Evolutionary conservation across 2,888 invertebrate genomes (phyloP).

Genomic region (Nemapogon koenigi): DNA sequence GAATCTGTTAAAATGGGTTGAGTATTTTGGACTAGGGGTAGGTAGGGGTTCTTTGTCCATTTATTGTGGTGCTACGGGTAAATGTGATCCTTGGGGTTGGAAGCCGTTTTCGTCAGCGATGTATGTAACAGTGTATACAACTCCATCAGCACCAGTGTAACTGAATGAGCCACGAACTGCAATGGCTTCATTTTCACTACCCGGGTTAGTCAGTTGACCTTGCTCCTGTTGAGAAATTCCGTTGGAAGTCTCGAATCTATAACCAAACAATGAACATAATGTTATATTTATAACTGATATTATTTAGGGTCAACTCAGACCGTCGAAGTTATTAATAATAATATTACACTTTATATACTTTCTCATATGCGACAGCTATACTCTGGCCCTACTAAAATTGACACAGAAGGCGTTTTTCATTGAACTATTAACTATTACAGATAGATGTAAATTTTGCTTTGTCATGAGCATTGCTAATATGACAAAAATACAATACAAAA

Average conservation of each 20-base stretch:
- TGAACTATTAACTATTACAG: too few species aligned
- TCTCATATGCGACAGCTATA: too few species aligned
- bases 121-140: slow-evolving; percentile 51
- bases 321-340: too few species aligned
- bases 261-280: too few species aligned
- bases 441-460: too few species aligned
- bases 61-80: slow-evolving; percentile 24
- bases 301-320: too few species aligned
- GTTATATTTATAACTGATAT: too few species aligned
- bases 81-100: slow-evolving; percentile 44
- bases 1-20: background rate
- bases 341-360: too few species aligned
- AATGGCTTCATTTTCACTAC: slow-evolving; percentile 32
- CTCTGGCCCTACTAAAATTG: too few species aligned
- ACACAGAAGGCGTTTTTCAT: too few species aligned
- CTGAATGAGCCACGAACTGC: slow-evolving; percentile 34
- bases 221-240: slow-evolving; percentile 25
- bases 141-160: slow-evolving; percentile 48
- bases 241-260: slow-evolving; percentile 38
- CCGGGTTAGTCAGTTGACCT: slow-evolving; percentile 29
- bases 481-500: too few species aligned
- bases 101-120: slow-evolving; percentile 60
- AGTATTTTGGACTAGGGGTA: background rate
- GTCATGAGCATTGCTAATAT: too few species aligned
- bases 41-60: background rate